A percentile compares a stretch with the other conserved stretches of the same genome.
These are phyloP conservation scores for Piezodorus guildinii DNA, from an alignment of 1,140 invertebrate species.

Conservation along the genomic window DNA sequence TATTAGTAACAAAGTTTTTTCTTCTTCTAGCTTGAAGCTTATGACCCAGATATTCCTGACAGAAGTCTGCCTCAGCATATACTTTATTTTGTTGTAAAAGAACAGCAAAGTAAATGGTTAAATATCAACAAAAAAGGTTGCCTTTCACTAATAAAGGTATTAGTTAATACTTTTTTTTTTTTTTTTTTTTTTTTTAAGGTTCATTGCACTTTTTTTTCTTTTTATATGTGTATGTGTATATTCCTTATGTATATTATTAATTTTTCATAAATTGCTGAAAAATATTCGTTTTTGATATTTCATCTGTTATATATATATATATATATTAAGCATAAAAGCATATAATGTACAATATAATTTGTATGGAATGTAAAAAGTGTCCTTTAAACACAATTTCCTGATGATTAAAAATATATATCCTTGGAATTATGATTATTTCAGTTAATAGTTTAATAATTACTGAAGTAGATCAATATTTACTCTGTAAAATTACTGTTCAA, in stretches of 20 bases:
- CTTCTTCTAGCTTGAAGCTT: constrained; percentile 49
- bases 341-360: too few relatives aligned
- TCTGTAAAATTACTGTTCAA: neutral
- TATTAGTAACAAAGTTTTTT: neutral
- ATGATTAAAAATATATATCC: neutral
- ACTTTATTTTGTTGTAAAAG: constrained; percentile 55
- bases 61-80: constrained; percentile 61
- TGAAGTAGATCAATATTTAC: neutral
- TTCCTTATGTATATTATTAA: too few relatives aligned
- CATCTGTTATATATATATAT: too few relatives aligned
- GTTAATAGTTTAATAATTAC: neutral
- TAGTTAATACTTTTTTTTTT: neutral
- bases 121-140: constrained; percentile 61
- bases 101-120: constrained; percentile 52
- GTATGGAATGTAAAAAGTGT: too few relatives aligned
- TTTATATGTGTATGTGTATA: neutral
- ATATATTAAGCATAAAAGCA: too few relatives aligned
- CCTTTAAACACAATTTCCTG: too few relatives aligned
- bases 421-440: neutral
- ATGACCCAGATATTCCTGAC: constrained; percentile 73
- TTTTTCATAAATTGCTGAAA: too few relatives aligned
- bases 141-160: constrained; percentile 52
- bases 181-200: neutral
- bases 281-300: too few relatives aligned
- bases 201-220: neutral